phyloP scores from a whole-genome alignment of 92 coral and sea anemone genomes.

The Hydrozoanthus gracilis region DNA sequence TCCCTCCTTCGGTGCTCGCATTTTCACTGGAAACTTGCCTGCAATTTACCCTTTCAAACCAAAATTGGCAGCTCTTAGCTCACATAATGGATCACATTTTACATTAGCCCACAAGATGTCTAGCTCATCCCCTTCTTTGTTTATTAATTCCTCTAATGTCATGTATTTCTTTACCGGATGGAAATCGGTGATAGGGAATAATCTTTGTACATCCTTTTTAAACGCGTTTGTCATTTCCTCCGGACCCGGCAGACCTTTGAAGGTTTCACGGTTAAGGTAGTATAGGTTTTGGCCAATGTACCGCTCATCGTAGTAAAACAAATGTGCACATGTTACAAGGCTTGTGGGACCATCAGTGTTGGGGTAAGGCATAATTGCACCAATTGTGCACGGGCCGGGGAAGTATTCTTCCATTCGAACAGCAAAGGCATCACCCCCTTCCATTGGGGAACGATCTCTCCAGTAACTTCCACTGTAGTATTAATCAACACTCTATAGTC shows the following conservation, averaged over 20 bases:
- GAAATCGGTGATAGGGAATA: not conserved
- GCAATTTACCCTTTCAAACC: not conserved
- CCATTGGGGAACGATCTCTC: not conserved
- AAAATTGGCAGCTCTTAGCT: not conserved
- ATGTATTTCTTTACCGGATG: not conserved
- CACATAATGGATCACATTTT: too few relatives aligned
- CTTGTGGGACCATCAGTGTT: not conserved
- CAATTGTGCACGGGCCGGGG: not conserved
- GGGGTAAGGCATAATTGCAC: not conserved
- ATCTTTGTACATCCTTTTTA: not conserved
- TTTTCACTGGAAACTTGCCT: not conserved
- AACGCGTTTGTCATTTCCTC: not conserved
- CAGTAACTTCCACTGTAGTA: not conserved
- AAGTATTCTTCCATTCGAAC: not conserved
- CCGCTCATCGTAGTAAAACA: not conserved
- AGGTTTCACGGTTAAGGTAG: not conserved
- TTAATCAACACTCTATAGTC: not conserved
- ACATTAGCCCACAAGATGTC: not conserved
- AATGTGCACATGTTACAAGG: not conserved
- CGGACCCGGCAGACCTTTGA: not conserved
- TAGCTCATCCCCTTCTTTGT: not conserved
- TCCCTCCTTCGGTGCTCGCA: too few relatives aligned
- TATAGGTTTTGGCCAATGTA: not conserved
- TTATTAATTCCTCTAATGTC: not conserved
- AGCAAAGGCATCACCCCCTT: not conserved